Conservation (phyloP, 2,888 invertebrate genomes). For the Luperina testacea region DNA sequence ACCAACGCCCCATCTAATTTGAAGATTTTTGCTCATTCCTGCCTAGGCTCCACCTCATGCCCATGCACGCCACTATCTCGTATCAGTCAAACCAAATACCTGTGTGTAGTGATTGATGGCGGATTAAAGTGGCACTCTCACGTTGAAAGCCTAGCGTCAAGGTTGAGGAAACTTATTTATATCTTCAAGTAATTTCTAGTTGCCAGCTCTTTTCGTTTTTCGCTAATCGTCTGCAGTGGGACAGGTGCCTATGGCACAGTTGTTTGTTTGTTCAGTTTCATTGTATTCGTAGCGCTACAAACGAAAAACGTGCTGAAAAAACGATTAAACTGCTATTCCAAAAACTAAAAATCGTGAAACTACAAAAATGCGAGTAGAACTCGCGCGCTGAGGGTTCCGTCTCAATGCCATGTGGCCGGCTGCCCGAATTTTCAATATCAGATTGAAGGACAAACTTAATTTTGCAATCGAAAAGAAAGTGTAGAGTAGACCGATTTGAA, state of each 20-base stretch:
- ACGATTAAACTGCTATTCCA: background rate
- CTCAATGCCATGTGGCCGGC: background rate
- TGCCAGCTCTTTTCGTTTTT: background rate
- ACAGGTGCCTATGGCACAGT: background rate
- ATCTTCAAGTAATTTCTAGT: background rate
- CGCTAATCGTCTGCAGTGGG: background rate
- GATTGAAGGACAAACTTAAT: background rate
- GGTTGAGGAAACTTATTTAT: too few species aligned
- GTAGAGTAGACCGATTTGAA: background rate
- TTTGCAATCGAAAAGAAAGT: background rate
- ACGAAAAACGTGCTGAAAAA: background rate
- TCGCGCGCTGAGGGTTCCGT: background rate
- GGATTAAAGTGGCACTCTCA: too few species aligned
- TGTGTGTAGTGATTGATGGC: too few species aligned
- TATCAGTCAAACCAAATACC: too few species aligned
- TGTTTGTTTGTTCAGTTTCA: background rate
- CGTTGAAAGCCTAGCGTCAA: too few species aligned
- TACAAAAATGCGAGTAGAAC: background rate
- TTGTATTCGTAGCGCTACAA: background rate
- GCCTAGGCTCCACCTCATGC: too few species aligned
- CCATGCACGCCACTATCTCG: too few species aligned
- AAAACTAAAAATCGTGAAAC: background rate
- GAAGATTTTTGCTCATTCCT: too few species aligned
- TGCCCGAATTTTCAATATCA: background rate
- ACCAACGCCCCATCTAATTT: too few species aligned